Evolutionary conservation across 2,888 invertebrate genomes (phyloP).

Genomic region (Diploptera punctata): DNA sequence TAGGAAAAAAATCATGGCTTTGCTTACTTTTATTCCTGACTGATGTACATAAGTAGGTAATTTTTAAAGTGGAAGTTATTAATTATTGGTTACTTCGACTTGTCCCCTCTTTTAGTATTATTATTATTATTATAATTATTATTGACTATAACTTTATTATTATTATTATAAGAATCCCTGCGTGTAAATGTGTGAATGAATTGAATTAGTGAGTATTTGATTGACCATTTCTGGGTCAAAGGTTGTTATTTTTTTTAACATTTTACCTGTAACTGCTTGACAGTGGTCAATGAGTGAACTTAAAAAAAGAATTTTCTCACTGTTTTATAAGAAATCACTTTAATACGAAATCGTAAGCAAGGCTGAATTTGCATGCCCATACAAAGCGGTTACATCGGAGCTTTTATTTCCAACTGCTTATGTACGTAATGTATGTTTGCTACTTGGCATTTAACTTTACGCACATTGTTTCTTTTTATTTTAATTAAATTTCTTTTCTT

Average conservation of each 20-base stretch:
- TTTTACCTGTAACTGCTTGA: slow-evolving; percentile 22
- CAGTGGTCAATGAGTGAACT: slow-evolving; percentile 22
- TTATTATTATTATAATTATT: slow-evolving; percentile 15
- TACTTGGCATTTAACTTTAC: slow-evolving; percentile 43
- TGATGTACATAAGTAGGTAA: slow-evolving; percentile 45
- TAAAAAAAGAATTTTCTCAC: slow-evolving; percentile 17
- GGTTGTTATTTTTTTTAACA: slow-evolving; percentile 17
- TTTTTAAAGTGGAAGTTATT: slow-evolving; percentile 43
- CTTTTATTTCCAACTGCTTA: slow-evolving; percentile 41
- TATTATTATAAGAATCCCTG: too few species aligned
- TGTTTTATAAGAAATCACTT: slow-evolving; percentile 28
- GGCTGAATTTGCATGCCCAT: slow-evolving; percentile 40
- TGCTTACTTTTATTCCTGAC: slow-evolving; percentile 43
- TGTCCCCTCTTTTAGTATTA: slow-evolving; percentile 44
- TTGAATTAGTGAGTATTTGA: slow-evolving; percentile 14
- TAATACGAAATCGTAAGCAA: slow-evolving; percentile 31
- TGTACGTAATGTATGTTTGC: slow-evolving; percentile 44
- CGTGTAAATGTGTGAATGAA: slow-evolving; percentile 41
- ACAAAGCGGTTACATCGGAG: slow-evolving; percentile 25
- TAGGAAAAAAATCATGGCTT: slow-evolving; percentile 38
- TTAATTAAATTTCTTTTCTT: slow-evolving; percentile 38
- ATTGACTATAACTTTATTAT: too few species aligned
- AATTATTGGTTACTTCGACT: slow-evolving; percentile 47
- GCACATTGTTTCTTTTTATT: slow-evolving; percentile 42
- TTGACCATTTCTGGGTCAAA: slow-evolving; percentile 15